phyloP scores from a whole-genome alignment of 1,140 invertebrate species.

The Neodiprion pinetum region DNA sequence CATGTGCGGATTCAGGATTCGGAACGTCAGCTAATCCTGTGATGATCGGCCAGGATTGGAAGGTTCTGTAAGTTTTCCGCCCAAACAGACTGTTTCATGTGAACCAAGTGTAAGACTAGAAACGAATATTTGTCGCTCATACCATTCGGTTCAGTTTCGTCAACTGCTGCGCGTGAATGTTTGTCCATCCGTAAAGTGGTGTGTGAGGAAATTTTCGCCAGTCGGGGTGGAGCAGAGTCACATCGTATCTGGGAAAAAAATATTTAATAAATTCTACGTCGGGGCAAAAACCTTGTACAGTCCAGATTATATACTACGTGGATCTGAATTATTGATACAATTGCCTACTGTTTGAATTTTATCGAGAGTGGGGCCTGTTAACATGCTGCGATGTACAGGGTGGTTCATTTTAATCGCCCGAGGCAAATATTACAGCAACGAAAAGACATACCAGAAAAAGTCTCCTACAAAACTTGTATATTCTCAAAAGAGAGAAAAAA shows the following conservation, averaged over 20 bases:
- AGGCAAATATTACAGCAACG: too few relatives aligned
- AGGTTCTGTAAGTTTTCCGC: conserved; percentile 41
- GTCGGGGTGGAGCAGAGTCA: not conserved
- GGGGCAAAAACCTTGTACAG: too few relatives aligned
- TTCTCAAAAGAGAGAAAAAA: too few relatives aligned
- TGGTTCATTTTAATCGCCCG: too few relatives aligned
- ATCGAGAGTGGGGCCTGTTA: too few relatives aligned
- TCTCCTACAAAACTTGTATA: too few relatives aligned
- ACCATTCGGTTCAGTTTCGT: not conserved
- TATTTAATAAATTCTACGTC: not conserved
- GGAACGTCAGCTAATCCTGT: not conserved
- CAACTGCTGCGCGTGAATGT: not conserved
- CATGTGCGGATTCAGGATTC: not conserved
- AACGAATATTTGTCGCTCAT: not conserved
- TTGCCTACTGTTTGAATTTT: too few relatives aligned
- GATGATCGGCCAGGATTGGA: conserved; percentile 26
- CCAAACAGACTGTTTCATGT: conserved; percentile 47
- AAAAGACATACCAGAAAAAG: too few relatives aligned
- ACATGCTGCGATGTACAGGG: too few relatives aligned
- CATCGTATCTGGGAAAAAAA: not conserved
- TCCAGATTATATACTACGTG: too few relatives aligned
- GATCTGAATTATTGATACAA: too few relatives aligned
- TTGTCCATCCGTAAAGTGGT: conserved; percentile 10
- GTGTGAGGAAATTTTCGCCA: conserved; percentile 14
- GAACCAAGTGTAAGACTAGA: conserved; percentile 44